Evolutionary conservation across 2,113 vertebrate species (phyloP), one percentile per base, ranked within the genome.

Genomic region (Falco punctatus): DNA sequence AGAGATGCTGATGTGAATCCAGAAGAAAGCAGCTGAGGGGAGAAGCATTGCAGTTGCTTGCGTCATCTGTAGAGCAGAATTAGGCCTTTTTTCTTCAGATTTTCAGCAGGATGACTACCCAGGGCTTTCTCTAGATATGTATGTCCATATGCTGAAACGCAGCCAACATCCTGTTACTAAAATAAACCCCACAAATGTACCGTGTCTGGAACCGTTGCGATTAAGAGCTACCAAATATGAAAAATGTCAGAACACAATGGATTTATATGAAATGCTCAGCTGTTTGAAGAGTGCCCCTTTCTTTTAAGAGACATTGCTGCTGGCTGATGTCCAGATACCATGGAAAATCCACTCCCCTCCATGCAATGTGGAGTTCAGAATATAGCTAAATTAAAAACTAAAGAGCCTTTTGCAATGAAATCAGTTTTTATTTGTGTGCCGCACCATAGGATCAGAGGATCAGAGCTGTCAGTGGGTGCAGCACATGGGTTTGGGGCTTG

Each of bases 181-280:
- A 96, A 94, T 65, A 49, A 85, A 81, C 27, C 35, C 52, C 90
- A 81, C 57, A 92, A 85, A 87, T 17, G 40, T 59, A 69, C 80
- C 72, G 1, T 91, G 88, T 86, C 95, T 80, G 85, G 88, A 91
- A 89, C 93, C 62, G 13, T n/a, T 4, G 6, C 6, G 24, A 91
- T 91, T 89, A 81, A 80, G 86, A 92, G 83, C 88, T 92, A 93
- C 32, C 65, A 88, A 72, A 33, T 46, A 22, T 89, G 61, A 83
- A 87, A 79, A 65, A 74, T 26, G 44, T 79, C 84, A 54, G 49
- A 69, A 55, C 58, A 82, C 69, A 77, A 66, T 51, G 51, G 65
- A 71, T 94, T 91, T 28, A 54, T 81, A 77, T 54, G 44, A 69
- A 78, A 74, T 5, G 4, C 35, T 54, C 49, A 48, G 21, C 40